Evolutionary conservation across 1,140 invertebrate genomes (phyloP).

Genomic region (Drosophila murphyi): DNA sequence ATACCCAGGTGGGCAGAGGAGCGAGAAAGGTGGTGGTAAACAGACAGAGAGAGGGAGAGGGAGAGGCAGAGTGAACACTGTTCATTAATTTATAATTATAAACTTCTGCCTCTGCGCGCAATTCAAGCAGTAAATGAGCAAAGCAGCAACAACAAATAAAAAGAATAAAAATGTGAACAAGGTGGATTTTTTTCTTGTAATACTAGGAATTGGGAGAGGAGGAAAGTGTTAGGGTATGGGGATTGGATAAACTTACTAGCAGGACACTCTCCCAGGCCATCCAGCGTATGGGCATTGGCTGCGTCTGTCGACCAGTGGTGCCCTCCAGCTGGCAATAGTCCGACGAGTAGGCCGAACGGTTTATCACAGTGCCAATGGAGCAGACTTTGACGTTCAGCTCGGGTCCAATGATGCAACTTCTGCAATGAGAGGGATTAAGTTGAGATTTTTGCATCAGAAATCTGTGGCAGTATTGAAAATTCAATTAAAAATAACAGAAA

Average conservation of each 20-base stretch:
- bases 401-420: slow-evolving; percentile 94
- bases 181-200: slow-evolving; percentile 5
- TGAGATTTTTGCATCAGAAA: slow-evolving; percentile 42
- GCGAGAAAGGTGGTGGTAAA: not conserved
- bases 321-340: slow-evolving; percentile 91
- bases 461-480: slow-evolving; percentile 59
- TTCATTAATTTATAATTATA: slow-evolving; percentile 70
- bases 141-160: slow-evolving; percentile 16
- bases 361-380: slow-evolving; percentile 90
- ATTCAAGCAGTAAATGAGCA: slow-evolving; percentile 36
- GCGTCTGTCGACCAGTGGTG: slow-evolving; percentile 79
- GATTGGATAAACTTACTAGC: slow-evolving; percentile 87
- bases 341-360: slow-evolving; percentile 87
- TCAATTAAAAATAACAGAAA: slow-evolving; percentile 82
- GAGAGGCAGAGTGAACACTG: slow-evolving; percentile 35
- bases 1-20: not conserved
- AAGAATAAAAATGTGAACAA: slow-evolving; percentile 16
- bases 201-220: not conserved
- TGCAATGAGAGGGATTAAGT: slow-evolving; percentile 81
- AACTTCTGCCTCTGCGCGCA: slow-evolving; percentile 57
- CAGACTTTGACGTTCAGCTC: slow-evolving; percentile 92
- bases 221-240: not conserved
- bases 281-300: slow-evolving; percentile 90
- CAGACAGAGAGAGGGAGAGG: not conserved
- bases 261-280: slow-evolving; percentile 94